These are phyloP conservation scores for Psylliodes chrysocephalus DNA, from an alignment of 2,888 invertebrate species.

Conservation along the genomic window DNA sequence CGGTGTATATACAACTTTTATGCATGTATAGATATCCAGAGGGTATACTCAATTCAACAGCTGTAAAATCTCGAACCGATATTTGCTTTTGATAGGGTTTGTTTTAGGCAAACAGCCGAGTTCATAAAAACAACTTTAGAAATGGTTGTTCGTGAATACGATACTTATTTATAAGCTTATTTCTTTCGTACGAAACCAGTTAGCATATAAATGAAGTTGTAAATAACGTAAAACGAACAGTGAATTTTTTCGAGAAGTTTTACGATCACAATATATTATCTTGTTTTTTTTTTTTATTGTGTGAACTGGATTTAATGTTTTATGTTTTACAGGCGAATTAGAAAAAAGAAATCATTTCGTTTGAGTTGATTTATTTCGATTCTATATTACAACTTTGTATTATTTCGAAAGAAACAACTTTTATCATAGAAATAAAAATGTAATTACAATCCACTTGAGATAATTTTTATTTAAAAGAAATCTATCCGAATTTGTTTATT, in stretches of 20 bases:
- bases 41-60: background rate
- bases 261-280: no score
- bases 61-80: background rate
- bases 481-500: no score
- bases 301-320: no score
- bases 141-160: background rate
- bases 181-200: background rate
- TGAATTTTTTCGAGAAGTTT: background rate
- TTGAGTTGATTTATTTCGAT: no score
- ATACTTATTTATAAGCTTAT: background rate
- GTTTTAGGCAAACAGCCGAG: background rate
- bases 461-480: no score
- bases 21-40: background rate
- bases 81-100: background rate
- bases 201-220: conserved; percentile 1
- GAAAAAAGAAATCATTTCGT: no score
- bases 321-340: no score
- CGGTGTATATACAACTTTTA: background rate
- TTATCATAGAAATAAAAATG: no score
- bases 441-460: no score
- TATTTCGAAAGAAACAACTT: no score
- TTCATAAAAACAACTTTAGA: background rate
- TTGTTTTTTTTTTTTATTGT: no score
- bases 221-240: background rate
- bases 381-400: no score